A percentile compares a stretch with the other conserved stretches of the same genome.
Conservation (phyloP, 2,888 invertebrate genomes). For the Microdon myrmicae region DNA sequence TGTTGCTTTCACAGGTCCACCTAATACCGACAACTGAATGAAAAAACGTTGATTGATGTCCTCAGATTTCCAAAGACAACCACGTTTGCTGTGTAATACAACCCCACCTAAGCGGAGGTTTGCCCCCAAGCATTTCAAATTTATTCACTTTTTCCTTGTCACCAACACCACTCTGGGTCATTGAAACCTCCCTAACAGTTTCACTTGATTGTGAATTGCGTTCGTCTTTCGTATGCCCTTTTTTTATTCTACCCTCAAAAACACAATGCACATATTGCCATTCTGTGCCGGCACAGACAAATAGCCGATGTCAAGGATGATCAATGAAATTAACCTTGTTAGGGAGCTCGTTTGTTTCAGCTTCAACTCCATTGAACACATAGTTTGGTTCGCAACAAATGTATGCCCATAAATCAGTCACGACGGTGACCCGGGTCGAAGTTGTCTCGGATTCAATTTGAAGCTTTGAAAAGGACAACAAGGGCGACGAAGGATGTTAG, state of each 20-base stretch:
- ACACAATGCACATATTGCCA: conserved; percentile 7
- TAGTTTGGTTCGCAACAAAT: conserved; percentile 42
- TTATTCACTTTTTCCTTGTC: conserved; percentile 28
- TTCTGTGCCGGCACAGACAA: conserved; percentile 59
- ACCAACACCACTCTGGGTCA: conserved; percentile 19
- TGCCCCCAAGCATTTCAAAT: conserved; percentile 13
- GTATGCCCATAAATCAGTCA: conserved; percentile 55
- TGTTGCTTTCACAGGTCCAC: conserved; percentile 37
- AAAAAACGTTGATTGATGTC: conserved; percentile 39
- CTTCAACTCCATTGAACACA: conserved; percentile 50
- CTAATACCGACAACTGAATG: background rate
- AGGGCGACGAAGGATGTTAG: background rate
- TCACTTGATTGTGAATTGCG: conserved; percentile 35
- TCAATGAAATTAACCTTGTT: conserved; percentile 66
- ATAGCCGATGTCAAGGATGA: conserved; percentile 57
- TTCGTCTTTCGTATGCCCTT: conserved; percentile 50
- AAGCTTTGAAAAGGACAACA: conserved; percentile 54
- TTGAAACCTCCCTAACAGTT: conserved; percentile 28
- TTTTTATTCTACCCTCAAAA: background rate
- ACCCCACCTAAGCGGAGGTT: conserved; percentile 22
- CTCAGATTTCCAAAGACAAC: conserved; percentile 45
- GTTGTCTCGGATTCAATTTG: conserved; percentile 58
- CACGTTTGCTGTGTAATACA: conserved; percentile 34
- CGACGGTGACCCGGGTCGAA: conserved; percentile 41
- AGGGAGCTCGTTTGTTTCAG: conserved; percentile 59